Conservation (phyloP, 2,113 vertebrate species). For the Oxyura jamaicensis region DNA sequence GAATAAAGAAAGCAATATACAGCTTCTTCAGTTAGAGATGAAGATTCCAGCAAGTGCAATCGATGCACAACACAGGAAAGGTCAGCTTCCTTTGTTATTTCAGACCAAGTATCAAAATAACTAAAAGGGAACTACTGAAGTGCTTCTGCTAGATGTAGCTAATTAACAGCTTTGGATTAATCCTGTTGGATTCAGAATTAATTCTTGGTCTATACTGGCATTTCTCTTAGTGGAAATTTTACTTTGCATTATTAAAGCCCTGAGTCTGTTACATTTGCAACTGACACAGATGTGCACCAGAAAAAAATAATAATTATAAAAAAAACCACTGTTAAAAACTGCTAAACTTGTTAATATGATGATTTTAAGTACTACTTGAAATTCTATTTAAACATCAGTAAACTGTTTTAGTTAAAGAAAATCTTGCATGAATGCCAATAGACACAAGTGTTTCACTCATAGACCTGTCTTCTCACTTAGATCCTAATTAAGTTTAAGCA, state of each 20-base stretch:
- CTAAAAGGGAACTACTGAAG: background rate
- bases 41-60: background rate
- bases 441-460: background rate
- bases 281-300: background rate
- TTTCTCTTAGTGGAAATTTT: conserved; percentile 37
- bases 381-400: conserved; percentile 6
- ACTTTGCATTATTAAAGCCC: conserved; percentile 48
- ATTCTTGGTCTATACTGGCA: background rate
- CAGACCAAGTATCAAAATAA: background rate
- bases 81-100: background rate
- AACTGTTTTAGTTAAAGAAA: background rate
- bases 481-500: background rate
- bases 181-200: conserved; percentile 10
- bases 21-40: background rate
- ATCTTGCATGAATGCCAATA: background rate
- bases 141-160: background rate
- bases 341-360: background rate
- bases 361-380: background rate
- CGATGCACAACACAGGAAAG: background rate
- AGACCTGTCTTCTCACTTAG: background rate
- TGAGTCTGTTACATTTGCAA: conserved; percentile 17
- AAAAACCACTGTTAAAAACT: background rate
- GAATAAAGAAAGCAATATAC: background rate
- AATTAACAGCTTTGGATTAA: background rate
- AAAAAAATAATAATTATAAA: background rate